Conservation (phyloP, 1,140 invertebrate species). For the Eupristina koningsbergeri region DNA sequence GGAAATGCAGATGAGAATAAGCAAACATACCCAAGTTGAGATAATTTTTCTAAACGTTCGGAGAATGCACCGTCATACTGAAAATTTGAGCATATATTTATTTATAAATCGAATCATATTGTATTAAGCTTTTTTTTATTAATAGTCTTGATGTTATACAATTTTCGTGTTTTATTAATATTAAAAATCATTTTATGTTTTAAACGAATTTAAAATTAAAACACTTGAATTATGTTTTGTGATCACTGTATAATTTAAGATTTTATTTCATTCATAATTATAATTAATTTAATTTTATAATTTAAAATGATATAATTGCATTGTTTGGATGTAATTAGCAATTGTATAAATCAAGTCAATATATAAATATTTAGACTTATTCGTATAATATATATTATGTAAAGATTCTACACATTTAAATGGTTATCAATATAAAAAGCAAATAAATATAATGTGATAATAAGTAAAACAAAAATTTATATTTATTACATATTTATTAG, state of each 20-base stretch:
- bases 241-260: no score
- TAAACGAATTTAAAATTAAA: no score
- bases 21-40: slow-evolving; percentile 97
- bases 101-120: neutral
- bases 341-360: slow-evolving; percentile 16
- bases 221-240: no score
- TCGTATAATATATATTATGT: slow-evolving; percentile 20
- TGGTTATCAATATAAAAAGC: slow-evolving; percentile 43
- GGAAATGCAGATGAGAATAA: slow-evolving; percentile 97
- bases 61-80: slow-evolving; percentile 95
- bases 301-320: no score
- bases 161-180: neutral
- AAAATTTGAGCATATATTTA: slow-evolving; percentile 46
- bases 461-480: slow-evolving; percentile 32
- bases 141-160: neutral
- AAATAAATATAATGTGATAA: slow-evolving; percentile 38
- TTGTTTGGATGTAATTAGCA: neutral
- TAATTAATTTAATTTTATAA: neutral
- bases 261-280: neutral
- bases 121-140: neutral
- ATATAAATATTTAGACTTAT: neutral
- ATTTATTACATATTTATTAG: no score
- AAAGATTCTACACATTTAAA: slow-evolving; percentile 16
- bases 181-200: no score
- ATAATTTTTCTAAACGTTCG: slow-evolving; percentile 97